Conservation (phyloP, 2,113 vertebrate genomes). For the Arizona elegans region DNA sequence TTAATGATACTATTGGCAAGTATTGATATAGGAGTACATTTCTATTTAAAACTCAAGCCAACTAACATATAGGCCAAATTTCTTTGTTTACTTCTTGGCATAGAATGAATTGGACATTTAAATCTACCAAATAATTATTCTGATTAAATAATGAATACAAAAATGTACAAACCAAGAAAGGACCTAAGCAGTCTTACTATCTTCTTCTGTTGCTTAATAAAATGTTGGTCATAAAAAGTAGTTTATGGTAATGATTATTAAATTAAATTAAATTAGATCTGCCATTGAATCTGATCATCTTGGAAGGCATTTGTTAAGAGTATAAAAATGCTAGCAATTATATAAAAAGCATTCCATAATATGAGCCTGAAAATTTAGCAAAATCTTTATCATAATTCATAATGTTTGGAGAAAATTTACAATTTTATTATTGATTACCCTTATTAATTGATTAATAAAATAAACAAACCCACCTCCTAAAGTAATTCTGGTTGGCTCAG, state of each 20-base stretch:
- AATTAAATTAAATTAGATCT: background rate
- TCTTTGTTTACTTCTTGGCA: background rate
- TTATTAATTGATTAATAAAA: background rate
- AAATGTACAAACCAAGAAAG: background rate
- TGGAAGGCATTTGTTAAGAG: background rate
- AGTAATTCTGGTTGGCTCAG: slow-evolving; percentile 83
- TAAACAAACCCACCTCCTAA: slow-evolving; percentile 71
- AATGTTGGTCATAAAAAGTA: background rate
- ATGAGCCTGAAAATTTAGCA: slow-evolving; percentile 44
- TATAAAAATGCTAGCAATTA: background rate
- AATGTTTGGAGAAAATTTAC: slow-evolving; percentile 24
- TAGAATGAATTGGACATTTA: background rate
- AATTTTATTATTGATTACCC: background rate
- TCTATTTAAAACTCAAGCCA: background rate
- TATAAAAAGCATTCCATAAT: background rate
- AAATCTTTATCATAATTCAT: slow-evolving; percentile 31
- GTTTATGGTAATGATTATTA: background rate
- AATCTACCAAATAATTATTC: background rate
- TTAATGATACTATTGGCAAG: background rate
- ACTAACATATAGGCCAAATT: background rate
- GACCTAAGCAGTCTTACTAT: background rate
- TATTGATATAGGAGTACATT: background rate
- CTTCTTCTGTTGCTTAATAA: background rate
- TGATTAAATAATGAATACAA: background rate
- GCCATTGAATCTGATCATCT: background rate